Base-by-base conservation (phyloP, 1,140 invertebrate species). In the Bombus fervidus region DNA sequence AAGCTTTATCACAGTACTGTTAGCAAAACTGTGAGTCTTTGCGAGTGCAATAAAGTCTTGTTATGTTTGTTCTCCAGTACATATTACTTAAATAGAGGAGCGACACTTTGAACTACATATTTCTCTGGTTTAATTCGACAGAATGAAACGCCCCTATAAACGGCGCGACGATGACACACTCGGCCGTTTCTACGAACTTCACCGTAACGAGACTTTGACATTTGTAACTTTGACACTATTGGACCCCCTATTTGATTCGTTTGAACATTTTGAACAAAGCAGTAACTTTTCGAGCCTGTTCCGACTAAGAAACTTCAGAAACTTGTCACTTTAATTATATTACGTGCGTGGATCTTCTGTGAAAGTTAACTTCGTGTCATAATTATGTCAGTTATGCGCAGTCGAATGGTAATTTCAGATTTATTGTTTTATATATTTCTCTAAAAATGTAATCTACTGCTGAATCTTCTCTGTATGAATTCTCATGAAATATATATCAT, bases 211-310 rank as follows among this genome's bases (percentile, higher is more conserved):
- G 72, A 64, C 31, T 75, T 75, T 43, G 71, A 75, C 71, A 66
- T 66, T 37, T 66, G 57, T 71, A 74, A 81, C 80, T 81, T 81
- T 73, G n/a, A 31, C 53, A 43, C 41, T 28, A 74, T 82, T 64
- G 13, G 64, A 2, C n/a, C 13, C n/a, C 31, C 53, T 59, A 64
- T 72, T 37, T 72, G 71, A 82, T 47, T 47, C 31, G 59, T 43
- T 64, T 31, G 39, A 47, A 82, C 57, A 12, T 62, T n/a, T 43
- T 22, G 31, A 22, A 59, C 34, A 62, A 64, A 41, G 31, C 28
- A 31, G 18, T 31, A 15, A 1, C 43, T 39, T 47, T 37, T 31
- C 37, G n/a, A 66, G 22, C 47, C 15, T 34, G 39, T 31, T n/a
- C n/a, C 13, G 6, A 34, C 18, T 12, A 12, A 9, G 10, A 0